These are phyloP conservation scores for Tipula unca DNA, from an alignment of 2,888 invertebrate species.

Conservation along the genomic window DNA sequence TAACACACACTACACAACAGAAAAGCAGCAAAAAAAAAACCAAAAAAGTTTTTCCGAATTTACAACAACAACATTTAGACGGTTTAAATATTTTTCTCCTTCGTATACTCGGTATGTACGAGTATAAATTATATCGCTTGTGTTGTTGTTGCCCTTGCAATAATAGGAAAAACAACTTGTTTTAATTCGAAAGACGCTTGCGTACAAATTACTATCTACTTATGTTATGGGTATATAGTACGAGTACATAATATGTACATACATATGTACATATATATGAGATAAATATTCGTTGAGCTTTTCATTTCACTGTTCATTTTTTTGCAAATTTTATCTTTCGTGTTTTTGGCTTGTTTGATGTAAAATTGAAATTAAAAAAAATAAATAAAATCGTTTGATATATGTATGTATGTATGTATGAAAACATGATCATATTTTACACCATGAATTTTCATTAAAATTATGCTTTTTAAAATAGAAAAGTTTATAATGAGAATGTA, in stretches of 20 bases:
- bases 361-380: neutral
- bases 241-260: neutral
- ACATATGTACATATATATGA: neutral
- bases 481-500: neutral
- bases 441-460: neutral
- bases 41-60: neutral
- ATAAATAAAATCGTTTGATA: neutral
- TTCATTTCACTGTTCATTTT: neutral
- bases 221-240: neutral
- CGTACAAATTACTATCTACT: neutral
- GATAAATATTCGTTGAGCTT: neutral
- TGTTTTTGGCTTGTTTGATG: neutral
- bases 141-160: neutral
- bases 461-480: neutral
- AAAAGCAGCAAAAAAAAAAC: no score
- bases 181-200: neutral
- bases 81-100: neutral
- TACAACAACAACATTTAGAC: neutral
- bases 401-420: no score
- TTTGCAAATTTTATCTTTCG: neutral
- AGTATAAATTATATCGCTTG: neutral
- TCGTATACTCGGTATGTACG: neutral
- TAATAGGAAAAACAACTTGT: neutral
- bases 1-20: neutral
- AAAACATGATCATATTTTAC: neutral